Conservation (phyloP, 1,140 invertebrate genomes). For the Druon quercuslanigerum region DNA sequence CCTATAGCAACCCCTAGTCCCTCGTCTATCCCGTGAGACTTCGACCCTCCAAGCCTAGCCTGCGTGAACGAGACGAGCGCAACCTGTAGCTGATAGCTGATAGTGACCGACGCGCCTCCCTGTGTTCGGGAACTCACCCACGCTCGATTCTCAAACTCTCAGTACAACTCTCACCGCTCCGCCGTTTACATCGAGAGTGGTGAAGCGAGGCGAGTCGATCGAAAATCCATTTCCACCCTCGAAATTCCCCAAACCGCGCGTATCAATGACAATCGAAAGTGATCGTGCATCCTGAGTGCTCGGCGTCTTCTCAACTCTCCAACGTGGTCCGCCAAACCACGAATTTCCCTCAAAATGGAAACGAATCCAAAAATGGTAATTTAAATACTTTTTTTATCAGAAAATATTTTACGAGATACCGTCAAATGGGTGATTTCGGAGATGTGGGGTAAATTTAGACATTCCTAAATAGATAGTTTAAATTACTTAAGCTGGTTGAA, state of each 20-base stretch:
- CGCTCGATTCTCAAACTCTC: conserved; percentile 67
- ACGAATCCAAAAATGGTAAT: not conserved
- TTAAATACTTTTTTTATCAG: not conserved
- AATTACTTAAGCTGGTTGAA: too few relatives aligned
- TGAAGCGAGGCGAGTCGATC: conserved; percentile 43
- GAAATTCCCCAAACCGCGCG: not conserved
- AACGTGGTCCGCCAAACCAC: too few relatives aligned
- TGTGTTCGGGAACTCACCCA: conserved; percentile 59
- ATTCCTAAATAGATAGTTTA: too few relatives aligned
- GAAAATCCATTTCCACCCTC: not conserved
- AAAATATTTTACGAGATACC: not conserved
- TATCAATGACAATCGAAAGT: conserved; percentile 18
- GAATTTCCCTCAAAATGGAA: not conserved
- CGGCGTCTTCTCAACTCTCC: not conserved
- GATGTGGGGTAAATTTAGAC: too few relatives aligned
- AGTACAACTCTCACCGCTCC: conserved; percentile 70
- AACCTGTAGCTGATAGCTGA: conserved; percentile 76
- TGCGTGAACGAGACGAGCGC: conserved; percentile 66
- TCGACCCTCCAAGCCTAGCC: conserved; percentile 17
- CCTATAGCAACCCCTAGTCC: not conserved
- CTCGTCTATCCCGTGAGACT: conserved; percentile 1
- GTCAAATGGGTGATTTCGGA: too few relatives aligned
- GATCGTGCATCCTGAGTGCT: not conserved
- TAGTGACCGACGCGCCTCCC: conserved; percentile 69
- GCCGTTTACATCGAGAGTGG: conserved; percentile 56